These are phyloP conservation scores for Tetragonula clypearis DNA, from an alignment of 1,140 invertebrate species.

Conservation along the genomic window DNA sequence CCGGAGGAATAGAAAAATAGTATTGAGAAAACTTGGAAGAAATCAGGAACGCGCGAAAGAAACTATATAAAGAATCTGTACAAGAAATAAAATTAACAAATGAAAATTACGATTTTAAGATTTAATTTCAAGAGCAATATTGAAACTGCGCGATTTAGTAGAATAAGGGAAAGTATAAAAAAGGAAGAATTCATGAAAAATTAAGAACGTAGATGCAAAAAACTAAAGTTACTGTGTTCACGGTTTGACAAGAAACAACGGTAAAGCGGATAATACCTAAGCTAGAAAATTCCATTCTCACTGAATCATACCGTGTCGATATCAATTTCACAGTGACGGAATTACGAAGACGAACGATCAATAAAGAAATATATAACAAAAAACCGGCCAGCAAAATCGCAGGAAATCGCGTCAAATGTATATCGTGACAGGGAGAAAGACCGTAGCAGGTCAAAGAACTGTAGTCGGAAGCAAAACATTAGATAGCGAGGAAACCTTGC, in stretches of 20 bases:
- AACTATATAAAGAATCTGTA: not conserved
- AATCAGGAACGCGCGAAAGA: not conserved
- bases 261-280: too few relatives aligned
- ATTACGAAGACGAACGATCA: not conserved
- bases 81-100: not conserved
- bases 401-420: slow-evolving; percentile 5
- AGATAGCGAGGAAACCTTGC: not conserved
- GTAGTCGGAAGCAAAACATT: not conserved
- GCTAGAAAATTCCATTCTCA: not conserved
- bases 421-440: not conserved
- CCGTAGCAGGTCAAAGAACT: not conserved
- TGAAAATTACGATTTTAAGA: too few relatives aligned
- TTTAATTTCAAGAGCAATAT: too few relatives aligned
- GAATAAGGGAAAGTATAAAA: too few relatives aligned
- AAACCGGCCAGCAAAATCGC: slow-evolving; percentile 15
- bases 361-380: not conserved
- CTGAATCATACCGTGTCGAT: not conserved
- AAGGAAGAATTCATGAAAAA: too few relatives aligned
- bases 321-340: slow-evolving; percentile 24
- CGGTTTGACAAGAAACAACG: too few relatives aligned
- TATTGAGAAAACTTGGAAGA: not conserved
- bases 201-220: too few relatives aligned
- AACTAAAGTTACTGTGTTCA: too few relatives aligned
- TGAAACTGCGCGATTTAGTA: too few relatives aligned
- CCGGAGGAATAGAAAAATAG: not conserved